A percentile compares a stretch with the other conserved stretches of the same genome.
Conservation (phyloP, 1,140 invertebrate genomes). For the Drosophila melanogaster region Release_6_plus_ISO1_MT NT_033779.5:17762001-17762500, state of each 20-base stretch:
- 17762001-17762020: slow-evolving; percentile 33
- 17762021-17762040: not conserved
- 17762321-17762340: slow-evolving; percentile 37
- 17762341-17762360: slow-evolving; percentile 2
- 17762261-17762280: slow-evolving; percentile 45
- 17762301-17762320: slow-evolving; percentile 43
- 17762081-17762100: slow-evolving; percentile 37
- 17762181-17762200: slow-evolving; percentile 13
- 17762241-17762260: slow-evolving; percentile 17
- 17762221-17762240: slow-evolving; percentile 51
- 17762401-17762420: not conserved
- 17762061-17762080: slow-evolving; percentile 63
- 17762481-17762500: slow-evolving; percentile 40
- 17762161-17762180: slow-evolving; percentile 49
- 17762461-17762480: slow-evolving; percentile 14
- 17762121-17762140: slow-evolving; percentile 6
- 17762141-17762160: slow-evolving; percentile 64
- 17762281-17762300: slow-evolving; percentile 56
- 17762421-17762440: not conserved
- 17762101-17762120: slow-evolving; percentile 7
- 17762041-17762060: slow-evolving; percentile 51
- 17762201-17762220: slow-evolving; percentile 46
- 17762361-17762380: slow-evolving; percentile 15
- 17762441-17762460: slow-evolving; percentile 8
- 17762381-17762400: slow-evolving; percentile 14